These are phyloP conservation scores for Cheirogaleus major DNA, from an alignment of 2,797 vertebrate species.

Conservation along the genomic window DNA sequence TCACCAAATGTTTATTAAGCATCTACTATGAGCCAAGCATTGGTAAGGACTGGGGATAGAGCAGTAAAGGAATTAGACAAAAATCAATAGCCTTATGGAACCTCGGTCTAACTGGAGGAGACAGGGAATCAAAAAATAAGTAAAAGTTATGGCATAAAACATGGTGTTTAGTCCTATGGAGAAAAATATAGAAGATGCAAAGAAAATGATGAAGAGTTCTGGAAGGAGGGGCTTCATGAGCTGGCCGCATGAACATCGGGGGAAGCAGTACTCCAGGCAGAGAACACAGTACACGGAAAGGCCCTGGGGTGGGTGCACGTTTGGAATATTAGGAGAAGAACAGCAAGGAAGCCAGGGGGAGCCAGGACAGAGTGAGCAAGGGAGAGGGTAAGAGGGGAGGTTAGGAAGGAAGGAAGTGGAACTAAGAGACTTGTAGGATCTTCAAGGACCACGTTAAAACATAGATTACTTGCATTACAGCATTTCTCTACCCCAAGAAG, in stretches of 20 bases:
- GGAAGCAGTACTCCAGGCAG: neutral
- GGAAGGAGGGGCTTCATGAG: neutral
- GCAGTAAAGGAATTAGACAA: neutral
- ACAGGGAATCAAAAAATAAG: neutral
- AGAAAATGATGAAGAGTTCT: neutral
- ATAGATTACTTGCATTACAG: neutral
- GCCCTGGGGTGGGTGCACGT: neutral
- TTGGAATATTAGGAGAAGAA: neutral
- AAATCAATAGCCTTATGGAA: neutral
- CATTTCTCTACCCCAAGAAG: neutral
- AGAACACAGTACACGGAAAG: neutral
- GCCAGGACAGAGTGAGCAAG: neutral
- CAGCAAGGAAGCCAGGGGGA: neutral
- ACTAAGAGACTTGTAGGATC: rapidly evolving
- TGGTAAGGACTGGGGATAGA: neutral
- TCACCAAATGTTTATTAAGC: neutral
- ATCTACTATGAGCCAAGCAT: neutral
- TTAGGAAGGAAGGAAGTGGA: neutral
- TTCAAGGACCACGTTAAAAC: neutral
- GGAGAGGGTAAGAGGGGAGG: neutral
- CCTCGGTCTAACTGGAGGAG: neutral
- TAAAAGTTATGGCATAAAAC: neutral
- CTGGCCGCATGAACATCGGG: rapidly evolving
- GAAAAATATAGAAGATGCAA: neutral
- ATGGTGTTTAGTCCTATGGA: neutral